These are phyloP conservation scores for Cotesia congregata DNA, from an alignment of 2,888 invertebrate genomes.

Conservation along the genomic window DNA sequence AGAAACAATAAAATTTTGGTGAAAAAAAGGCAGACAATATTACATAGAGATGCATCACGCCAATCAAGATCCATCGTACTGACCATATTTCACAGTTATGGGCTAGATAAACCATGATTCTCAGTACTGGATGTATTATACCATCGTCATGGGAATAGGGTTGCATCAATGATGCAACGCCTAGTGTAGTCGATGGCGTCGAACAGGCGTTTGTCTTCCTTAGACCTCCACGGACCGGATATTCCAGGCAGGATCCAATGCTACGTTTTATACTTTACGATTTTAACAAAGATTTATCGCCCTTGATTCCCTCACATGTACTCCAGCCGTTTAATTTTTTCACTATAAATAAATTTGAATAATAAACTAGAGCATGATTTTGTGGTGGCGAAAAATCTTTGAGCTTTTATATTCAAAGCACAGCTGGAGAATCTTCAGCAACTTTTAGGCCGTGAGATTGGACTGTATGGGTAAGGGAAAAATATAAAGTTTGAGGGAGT, in stretches of 20 bases:
- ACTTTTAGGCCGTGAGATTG: neutral
- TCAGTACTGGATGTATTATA: conserved; percentile 61
- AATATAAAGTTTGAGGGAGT: conserved; percentile 21
- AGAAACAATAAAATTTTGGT: conserved; percentile 55
- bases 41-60: conserved; percentile 46
- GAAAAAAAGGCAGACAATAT: neutral
- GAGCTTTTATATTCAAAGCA: neutral
- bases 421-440: neutral
- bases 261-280: neutral
- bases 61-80: conserved; percentile 59
- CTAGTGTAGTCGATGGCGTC: conserved; percentile 54
- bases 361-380: neutral
- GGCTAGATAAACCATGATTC: conserved; percentile 65
- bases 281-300: neutral
- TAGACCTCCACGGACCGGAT: conserved; percentile 47
- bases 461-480: neutral
- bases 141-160: conserved; percentile 65
- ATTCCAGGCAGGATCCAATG: conserved; percentile 13
- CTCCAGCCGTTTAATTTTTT: neutral
- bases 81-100: conserved; percentile 67
- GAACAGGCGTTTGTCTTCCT: conserved; percentile 67
- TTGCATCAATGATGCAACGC: conserved; percentile 68
- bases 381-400: neutral
- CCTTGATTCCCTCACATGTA: neutral
- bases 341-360: neutral